Evolutionary conservation across 1,140 invertebrate species (phyloP), one percentile per base, ranked within the genome.

Genomic region (Polypedilum vanderplanki): DNA sequence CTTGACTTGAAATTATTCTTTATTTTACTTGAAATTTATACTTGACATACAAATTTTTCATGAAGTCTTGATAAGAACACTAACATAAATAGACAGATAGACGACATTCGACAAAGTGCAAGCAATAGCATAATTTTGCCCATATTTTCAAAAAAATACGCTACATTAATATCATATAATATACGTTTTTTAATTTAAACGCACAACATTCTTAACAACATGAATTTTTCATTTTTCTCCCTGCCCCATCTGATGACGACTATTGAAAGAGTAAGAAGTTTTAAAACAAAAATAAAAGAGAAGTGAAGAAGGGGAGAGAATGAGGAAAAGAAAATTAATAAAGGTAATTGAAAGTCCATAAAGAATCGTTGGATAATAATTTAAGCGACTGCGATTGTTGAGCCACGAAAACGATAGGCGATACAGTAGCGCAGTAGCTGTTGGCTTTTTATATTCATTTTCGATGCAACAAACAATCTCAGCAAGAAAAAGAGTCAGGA

Each of bases 181-280:
- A 57, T 12, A 57, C 46, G 15, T 57, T 12, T 57, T 57, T 57
- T 57, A 57, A 57, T 57, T 57, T 57, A 57, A 57, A 57, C 46
- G 46, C 46, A 57, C 46, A 57, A 57, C 46, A 57, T 57, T 57
- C n/a, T 57, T 57, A 57, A 57, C 46, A 57, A 57, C 46, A 57
- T 57, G 46, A 57, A 57, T 57, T 57, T 57, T 57, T 57, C 46
- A 12, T 57, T 57, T 57, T 15, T 57, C 46, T 12, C 46, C 12
- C 12, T 12, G 41, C 41, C 41, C 10, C 46, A 57, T n/a, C 46
- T n/a, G 46, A 57, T 4, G 46, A 57, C 12, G 9, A 57, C 46
- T 4, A 57, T 8, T 15, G n/a, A 57, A 12, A 15, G 15, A 57
- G n/a, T 57, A 12, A 57, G 15, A 57, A 57, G n/a, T n/a, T n/a